Evolutionary conservation across 2,888 invertebrate species (phyloP).

Genomic region (Andrena dorsata): DNA sequence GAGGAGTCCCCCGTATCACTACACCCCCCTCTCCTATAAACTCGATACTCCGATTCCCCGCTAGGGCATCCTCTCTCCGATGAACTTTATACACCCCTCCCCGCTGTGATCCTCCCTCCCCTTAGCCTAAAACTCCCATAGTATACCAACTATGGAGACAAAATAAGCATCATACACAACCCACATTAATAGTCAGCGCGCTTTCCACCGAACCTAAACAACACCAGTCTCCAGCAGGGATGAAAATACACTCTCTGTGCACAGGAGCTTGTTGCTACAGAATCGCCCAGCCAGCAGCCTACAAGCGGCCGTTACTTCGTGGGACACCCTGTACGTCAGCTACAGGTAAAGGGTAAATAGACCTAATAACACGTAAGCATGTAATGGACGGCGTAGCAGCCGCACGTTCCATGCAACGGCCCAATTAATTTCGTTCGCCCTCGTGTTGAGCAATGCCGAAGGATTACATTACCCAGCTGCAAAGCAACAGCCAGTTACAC

Average conservation of each 20-base stretch:
- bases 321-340: background rate
- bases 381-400: slow-evolving; percentile 11
- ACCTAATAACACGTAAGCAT: slow-evolving; percentile 31
- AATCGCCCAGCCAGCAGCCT: background rate
- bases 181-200: too few relatives aligned
- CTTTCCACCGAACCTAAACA: too few relatives aligned
- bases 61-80: too few relatives aligned
- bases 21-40: too few relatives aligned
- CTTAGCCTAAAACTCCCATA: too few relatives aligned
- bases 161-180: too few relatives aligned
- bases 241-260: background rate
- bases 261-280: background rate
- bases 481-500: slow-evolving; percentile 18
- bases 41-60: too few relatives aligned
- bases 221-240: too few relatives aligned
- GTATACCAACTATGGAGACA: too few relatives aligned
- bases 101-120: too few relatives aligned
- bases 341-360: slow-evolving; percentile 14
- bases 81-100: too few relatives aligned
- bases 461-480: slow-evolving; percentile 34
- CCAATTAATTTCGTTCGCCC: slow-evolving; percentile 36
- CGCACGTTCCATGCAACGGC: slow-evolving; percentile 32
- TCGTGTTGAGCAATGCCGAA: slow-evolving; percentile 16
- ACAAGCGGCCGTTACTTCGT: background rate
- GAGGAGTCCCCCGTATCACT: too few relatives aligned